phyloP scores from a whole-genome alignment of 2,888 invertebrate genomes.

The Steinernema scapterisci region DNA sequence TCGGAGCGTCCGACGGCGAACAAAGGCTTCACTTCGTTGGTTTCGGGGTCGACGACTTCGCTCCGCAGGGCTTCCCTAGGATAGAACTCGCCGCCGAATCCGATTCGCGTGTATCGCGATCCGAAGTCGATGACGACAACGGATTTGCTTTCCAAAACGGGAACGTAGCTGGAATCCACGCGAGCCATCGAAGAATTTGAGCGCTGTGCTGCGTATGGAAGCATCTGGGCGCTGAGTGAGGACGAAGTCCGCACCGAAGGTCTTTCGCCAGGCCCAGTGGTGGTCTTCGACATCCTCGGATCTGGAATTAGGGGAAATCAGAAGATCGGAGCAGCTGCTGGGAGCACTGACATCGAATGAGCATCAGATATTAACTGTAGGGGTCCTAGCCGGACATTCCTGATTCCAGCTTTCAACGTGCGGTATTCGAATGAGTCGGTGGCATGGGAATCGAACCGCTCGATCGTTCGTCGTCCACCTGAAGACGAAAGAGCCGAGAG shows the following conservation, averaged over 20 bases:
- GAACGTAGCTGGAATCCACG: background rate
- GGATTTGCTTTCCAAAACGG: conserved; percentile 39
- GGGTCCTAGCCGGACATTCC: too few relatives aligned
- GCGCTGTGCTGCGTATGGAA: conserved; percentile 11
- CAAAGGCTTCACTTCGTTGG: background rate
- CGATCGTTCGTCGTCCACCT: too few relatives aligned
- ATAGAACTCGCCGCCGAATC: conserved; percentile 56
- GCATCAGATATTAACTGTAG: too few relatives aligned
- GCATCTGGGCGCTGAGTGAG: background rate
- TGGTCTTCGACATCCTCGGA: background rate
- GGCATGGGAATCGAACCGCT: too few relatives aligned
- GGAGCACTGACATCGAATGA: too few relatives aligned
- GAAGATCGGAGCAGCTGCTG: too few relatives aligned
- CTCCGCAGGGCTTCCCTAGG: conserved; percentile 53
- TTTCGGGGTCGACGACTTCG: conserved; percentile 40
- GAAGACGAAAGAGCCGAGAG: too few relatives aligned
- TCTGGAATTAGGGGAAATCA: too few relatives aligned
- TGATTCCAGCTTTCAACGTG: too few relatives aligned
- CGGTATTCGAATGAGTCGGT: too few relatives aligned
- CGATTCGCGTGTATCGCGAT: conserved; percentile 56
- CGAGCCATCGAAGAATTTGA: conserved; percentile 24
- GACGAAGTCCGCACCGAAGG: background rate
- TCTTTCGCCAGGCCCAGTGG: background rate
- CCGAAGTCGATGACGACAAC: conserved; percentile 63
- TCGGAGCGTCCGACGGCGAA: background rate